A percentile compares a stretch with the other conserved stretches of the same genome.
Evolutionary conservation across 2,888 invertebrate genomes (phyloP).

Genomic region (Papilio demoleus): DNA sequence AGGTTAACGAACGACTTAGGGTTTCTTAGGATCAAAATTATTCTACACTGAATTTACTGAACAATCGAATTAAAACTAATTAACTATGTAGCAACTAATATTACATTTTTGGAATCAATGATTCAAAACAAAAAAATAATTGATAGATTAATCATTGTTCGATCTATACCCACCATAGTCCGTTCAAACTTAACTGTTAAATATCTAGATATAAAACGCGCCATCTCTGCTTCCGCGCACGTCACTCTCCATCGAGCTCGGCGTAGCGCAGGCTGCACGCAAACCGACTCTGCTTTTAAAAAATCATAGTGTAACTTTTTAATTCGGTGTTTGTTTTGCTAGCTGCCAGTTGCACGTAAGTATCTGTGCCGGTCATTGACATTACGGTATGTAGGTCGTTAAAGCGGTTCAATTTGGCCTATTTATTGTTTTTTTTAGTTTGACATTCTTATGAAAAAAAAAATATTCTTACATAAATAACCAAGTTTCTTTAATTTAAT

Average conservation of each 20-base stretch:
- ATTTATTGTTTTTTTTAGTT: slow-evolving; percentile 42
- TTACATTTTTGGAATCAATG: too few species aligned
- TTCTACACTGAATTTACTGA: too few species aligned
- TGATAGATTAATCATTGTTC: too few species aligned
- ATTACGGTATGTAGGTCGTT: slow-evolving; percentile 61
- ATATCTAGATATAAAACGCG: slow-evolving; percentile 76
- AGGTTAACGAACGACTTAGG: too few species aligned
- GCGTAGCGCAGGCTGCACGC: slow-evolving; percentile 65
- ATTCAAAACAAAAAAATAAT: too few species aligned
- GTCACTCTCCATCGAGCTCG: slow-evolving; percentile 72
- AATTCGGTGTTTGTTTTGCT: slow-evolving; percentile 60
- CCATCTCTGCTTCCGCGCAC: slow-evolving; percentile 72
- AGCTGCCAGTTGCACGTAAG: slow-evolving; percentile 60
- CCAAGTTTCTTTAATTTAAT: background rate
- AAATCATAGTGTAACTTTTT: slow-evolving; percentile 52
- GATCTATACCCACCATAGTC: slow-evolving; percentile 60
- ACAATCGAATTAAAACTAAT: too few species aligned
- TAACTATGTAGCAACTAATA: too few species aligned
- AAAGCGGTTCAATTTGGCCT: slow-evolving; percentile 52
- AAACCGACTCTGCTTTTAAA: slow-evolving; percentile 57
- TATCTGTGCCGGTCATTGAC: slow-evolving; percentile 59
- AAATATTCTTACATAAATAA: too few species aligned
- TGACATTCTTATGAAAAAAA: background rate
- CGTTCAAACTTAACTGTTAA: slow-evolving; percentile 78
- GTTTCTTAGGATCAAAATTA: too few species aligned